These are phyloP conservation scores for Brachystomella parvula DNA, from an alignment of 1,140 invertebrate species.

Conservation along the genomic window DNA sequence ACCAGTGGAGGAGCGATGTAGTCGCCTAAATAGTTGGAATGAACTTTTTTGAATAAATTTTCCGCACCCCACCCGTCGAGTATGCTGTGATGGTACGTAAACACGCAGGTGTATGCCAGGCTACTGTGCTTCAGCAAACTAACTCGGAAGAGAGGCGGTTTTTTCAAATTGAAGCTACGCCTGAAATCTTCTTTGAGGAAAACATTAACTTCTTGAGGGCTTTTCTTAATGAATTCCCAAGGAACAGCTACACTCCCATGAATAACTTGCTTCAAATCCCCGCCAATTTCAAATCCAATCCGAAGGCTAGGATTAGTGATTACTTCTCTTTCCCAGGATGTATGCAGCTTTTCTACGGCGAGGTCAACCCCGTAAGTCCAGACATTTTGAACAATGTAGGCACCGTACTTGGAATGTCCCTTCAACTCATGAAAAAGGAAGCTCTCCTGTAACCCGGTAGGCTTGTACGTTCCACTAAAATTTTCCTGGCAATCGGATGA, in stretches of 20 bases:
- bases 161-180: not conserved
- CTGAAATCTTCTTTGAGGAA: not conserved
- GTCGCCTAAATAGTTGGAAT: not conserved
- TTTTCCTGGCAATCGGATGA: not conserved
- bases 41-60: not conserved
- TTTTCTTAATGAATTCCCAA: not conserved
- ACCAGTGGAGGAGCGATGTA: not conserved
- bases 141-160: not conserved
- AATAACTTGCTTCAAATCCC: not conserved
- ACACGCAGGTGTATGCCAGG: not conserved
- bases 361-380: no score
- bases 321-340: not conserved
- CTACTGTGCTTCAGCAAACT: not conserved
- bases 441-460: no score
- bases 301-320: not conserved
- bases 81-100: not conserved
- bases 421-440: no score
- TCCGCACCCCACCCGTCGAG: not conserved
- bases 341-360: no score
- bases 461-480: no score
- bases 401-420: no score
- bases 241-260: not conserved
- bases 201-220: not conserved
- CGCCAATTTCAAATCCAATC: not conserved
- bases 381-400: no score